Evolutionary conservation across 2,113 vertebrate genomes (phyloP), one percentile per base, ranked within the genome.

Genomic region (Zapornia atra): DNA sequence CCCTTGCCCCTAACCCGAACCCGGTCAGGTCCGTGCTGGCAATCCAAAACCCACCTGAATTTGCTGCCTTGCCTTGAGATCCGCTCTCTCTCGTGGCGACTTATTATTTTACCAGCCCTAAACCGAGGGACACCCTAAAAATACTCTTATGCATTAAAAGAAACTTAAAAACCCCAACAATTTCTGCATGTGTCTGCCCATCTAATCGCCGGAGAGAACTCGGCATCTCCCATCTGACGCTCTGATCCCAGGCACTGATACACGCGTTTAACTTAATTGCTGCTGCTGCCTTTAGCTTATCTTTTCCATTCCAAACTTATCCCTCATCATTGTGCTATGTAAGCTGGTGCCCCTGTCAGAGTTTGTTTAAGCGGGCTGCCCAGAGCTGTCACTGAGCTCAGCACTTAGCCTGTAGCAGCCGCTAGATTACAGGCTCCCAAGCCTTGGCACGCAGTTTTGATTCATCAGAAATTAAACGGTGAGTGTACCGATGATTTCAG

Each of bases 1-100:
- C 20, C 24, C 29, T 34, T 71, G 10, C 34, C 17, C 2, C 4
- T 9, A 20, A 4, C 12, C 10, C 19, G 1, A 6, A 5, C 22
- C 33, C 38, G 1, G 1, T 29, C 34, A 12, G 48, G 44, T 60
- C 34, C 0, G 0, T 8, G 1, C 9, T 12, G 17, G 9, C 34
- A 24, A 31, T 15, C 51, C 65, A 10, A 15, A 38, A 4, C 28
- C 4, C 65, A 26, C 50, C 44, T 15, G 4, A 50, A 2, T 8
- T 26, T 34, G 9, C 42, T 22, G 40, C 65, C 13, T n/a, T 21
- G 10, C 21, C 16, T 22, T 14, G 46, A 7, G 25, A 40, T 5
- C 25, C 0, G 0, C 24, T 44, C 12, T 50, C 16, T 82, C 53
- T 7, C 33, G 6, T 16, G 25, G 10, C 21, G 44, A 2, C 56